phyloP scores from a whole-genome alignment of 2,888 invertebrate species.

The Mechanitis mazaeus region DNA sequence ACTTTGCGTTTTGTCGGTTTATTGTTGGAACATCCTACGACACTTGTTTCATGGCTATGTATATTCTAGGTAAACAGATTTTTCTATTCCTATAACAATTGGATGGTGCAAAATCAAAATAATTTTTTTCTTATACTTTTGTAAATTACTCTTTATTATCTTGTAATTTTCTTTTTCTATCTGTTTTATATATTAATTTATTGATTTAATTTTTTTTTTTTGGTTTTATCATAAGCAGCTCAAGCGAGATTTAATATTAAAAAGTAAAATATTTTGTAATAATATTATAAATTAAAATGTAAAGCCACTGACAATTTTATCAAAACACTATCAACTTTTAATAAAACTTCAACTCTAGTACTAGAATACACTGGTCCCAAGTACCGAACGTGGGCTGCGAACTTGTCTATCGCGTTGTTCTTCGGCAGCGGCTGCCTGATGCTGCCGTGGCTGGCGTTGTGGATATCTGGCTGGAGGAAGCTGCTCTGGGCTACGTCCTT shows the following conservation, averaged over 20 bases:
- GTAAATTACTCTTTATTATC: no score
- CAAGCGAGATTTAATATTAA: no score
- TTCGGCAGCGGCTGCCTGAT: conserved; percentile 64
- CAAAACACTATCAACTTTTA: background rate
- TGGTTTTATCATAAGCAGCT: no score
- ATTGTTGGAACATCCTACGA: conserved; percentile 91
- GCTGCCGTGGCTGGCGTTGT: conserved; percentile 69
- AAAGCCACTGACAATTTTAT: background rate
- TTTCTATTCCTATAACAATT: background rate
- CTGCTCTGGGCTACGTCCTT: conserved; percentile 60
- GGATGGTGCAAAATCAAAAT: no score
- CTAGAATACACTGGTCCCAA: conserved; percentile 69
- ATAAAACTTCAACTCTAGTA: conserved; percentile 39
- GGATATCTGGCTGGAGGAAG: conserved; percentile 61
- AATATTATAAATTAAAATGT: background rate
- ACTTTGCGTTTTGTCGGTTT: conserved; percentile 86
- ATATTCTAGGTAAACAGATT: conserved; percentile 84
- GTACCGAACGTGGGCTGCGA: conserved; percentile 70
- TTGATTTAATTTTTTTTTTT: no score
- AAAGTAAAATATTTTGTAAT: background rate
- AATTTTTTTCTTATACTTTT: no score
- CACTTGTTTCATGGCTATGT: conserved; percentile 93
- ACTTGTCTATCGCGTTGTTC: conserved; percentile 70
- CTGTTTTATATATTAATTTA: no score
- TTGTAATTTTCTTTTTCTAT: no score